Base-by-base conservation (phyloP, 1,140 invertebrate genomes). In the Ridgeia piscesae region DNA sequence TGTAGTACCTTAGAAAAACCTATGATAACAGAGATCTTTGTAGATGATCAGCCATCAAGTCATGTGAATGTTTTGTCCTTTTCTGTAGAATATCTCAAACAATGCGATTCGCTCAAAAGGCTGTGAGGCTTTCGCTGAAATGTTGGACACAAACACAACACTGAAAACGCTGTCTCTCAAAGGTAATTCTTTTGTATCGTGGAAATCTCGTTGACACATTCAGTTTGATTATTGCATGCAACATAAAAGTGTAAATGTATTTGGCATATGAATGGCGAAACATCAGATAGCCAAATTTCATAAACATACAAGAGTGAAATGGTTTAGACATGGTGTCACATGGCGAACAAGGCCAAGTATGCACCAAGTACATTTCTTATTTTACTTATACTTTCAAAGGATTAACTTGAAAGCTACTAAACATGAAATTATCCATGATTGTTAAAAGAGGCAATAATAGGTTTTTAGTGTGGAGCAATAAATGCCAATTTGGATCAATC, bases 91-190 rank as follows among this genome's bases (percentile, higher is more conserved):
- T 92, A 93, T 95, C 17, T 94, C 94, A 1, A 94, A 94, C 91
- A 95, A 95, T 92, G 94, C 93, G 77, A 94, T 95, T 8, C 91
- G 93, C 27, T 92, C 93, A 17, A 17, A 33, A 33, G 94, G 94
- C 34, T 93, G 92, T 33, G 90, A 89, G 34, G 94, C 94, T 9
- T 92, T 95, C 34, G 93, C 93, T 77, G 93, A 94, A 27, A 95
- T 95, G 94, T 92, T 95, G 42, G 94, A 95, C 48, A 88, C 92
- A 21, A 95, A 95, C 91, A 95, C 94, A 50, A 95, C 94, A 34
- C 89, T 95, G 21, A 95, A 94, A 93, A 93, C 92, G 33, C 92
- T 95, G 14, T 93, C 92, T 31, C 89, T 95, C 35, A 92, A 94
- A 92, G 94, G 94, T 95, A 93, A 33, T 27, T 42, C 2, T 34